Percentiles rank a stretch among this genome's conserved stretches.
Conservation (phyloP, 2,888 invertebrate species). For the Cryptosula pallasiana region DNA sequence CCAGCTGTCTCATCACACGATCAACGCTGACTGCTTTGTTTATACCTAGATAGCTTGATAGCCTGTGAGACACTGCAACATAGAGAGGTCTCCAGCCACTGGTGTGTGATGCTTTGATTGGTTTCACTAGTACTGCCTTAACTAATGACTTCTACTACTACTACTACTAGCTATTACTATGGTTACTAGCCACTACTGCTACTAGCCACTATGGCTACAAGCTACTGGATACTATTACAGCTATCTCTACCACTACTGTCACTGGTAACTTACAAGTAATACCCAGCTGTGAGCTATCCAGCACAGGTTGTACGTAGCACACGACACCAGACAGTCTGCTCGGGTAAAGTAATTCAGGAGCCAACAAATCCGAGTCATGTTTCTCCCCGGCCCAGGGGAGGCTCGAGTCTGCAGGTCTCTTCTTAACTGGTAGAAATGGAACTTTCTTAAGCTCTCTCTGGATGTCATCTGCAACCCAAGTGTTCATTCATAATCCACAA, state of each 20-base stretch:
- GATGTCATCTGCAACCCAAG: slow-evolving; percentile 17
- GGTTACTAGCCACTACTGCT: no score
- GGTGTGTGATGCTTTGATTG: no score
- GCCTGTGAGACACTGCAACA: slow-evolving; percentile 14
- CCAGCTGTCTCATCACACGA: not conserved
- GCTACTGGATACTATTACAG: no score
- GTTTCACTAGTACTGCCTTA: no score
- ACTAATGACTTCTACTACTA: no score
- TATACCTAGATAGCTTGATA: slow-evolving; percentile 3
- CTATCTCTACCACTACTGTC: no score
- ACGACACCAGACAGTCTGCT: not conserved
- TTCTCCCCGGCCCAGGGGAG: not conserved
- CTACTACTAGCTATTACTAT: no score
- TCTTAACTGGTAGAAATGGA: not conserved
- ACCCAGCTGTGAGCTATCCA: slow-evolving; percentile 6
- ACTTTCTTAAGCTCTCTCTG: not conserved
- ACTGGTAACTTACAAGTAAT: not conserved
- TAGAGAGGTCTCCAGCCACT: not conserved
- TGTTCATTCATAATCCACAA: not conserved
- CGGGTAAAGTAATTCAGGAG: not conserved
- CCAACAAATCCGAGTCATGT: not conserved
- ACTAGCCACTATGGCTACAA: no score
- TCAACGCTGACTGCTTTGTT: not conserved
- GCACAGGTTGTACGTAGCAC: slow-evolving; percentile 6
- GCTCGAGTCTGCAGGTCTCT: not conserved